Evolutionary conservation across 2,113 vertebrate genomes (phyloP).

Genomic region (Lophotis ruficrista): DNA sequence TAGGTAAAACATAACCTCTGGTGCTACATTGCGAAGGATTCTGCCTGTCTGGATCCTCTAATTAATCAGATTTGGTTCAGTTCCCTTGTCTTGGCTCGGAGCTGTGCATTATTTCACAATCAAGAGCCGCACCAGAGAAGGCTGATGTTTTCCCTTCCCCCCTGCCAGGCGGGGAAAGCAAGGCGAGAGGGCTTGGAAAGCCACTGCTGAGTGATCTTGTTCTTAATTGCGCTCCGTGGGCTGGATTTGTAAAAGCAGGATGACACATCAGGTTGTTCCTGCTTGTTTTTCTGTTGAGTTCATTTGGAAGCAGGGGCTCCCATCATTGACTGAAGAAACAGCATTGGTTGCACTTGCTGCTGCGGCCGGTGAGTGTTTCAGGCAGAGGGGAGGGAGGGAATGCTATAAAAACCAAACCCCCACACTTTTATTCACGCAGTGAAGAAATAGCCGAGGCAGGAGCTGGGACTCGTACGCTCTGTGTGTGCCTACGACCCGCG

Average conservation of each 20-base stretch:
- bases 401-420: background rate
- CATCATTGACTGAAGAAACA: background rate
- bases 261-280: background rate
- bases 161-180: background rate
- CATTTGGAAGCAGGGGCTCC: background rate
- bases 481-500: background rate
- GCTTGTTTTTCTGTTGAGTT: background rate
- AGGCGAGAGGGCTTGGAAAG: background rate
- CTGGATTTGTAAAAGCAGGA: background rate
- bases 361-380: background rate
- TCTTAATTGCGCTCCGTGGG: background rate
- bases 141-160: background rate
- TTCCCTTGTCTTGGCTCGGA: background rate
- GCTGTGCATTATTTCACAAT: background rate
- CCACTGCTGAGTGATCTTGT: constrained; percentile 5
- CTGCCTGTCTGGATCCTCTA: background rate
- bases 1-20: background rate
- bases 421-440: background rate
- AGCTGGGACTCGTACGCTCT: background rate
- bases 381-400: background rate
- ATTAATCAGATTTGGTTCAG: constrained; percentile 19
- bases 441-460: background rate
- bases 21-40: background rate
- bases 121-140: background rate
- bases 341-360: background rate